Base-by-base conservation (phyloP, 2,797 vertebrate genomes). In the Zenarchopterus dispar region DNA sequence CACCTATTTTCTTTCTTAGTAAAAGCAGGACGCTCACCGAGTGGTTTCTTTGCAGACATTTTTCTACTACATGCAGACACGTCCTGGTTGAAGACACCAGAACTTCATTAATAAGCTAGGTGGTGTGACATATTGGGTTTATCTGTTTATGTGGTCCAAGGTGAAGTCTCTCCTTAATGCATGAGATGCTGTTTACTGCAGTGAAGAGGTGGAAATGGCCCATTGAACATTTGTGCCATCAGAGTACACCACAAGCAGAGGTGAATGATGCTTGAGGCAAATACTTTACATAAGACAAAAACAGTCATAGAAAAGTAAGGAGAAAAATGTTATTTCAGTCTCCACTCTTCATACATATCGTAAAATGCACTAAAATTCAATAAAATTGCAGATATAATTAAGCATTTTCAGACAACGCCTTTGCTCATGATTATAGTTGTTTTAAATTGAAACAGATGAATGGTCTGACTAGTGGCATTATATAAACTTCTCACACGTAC, bases 1-100 rank as follows among this genome's bases (percentile, higher is more conserved):
- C 50, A 57, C 43, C 46, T 55, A 62, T 63, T 71, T 73, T 69
- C 62, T 58, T 62, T 66, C 18, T 46, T 26, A 65, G 56, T 67
- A 64, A 77, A 58, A 70, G 57, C 56, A 53, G 42, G 22, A 33
- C 11, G 51, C 39, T 66, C 19, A 23, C 19, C 49, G 18, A 78
- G 33, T 0, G 0, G 19, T 41, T 67, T 42, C 21, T 62, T 66
- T 59, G 39, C 56, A 65, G 46, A 64, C 46, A 17, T 43, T 56
- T 67, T 67, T 58, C 57, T 67, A 58, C 43, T 51, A 58, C 24
- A 75, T 33, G 42, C 22, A 56, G 48, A 62, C 31, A 33, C 31
- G 23, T 17, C 9, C 45, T 0, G 21, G 36, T 13, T 62, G 22
- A 44, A 67, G 44, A 50, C 59, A 62, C 24, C 28, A 11, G 26